These are phyloP conservation scores for Triops cancriformis DNA, from an alignment of 1,140 invertebrate genomes.

Conservation along the genomic window DNA sequence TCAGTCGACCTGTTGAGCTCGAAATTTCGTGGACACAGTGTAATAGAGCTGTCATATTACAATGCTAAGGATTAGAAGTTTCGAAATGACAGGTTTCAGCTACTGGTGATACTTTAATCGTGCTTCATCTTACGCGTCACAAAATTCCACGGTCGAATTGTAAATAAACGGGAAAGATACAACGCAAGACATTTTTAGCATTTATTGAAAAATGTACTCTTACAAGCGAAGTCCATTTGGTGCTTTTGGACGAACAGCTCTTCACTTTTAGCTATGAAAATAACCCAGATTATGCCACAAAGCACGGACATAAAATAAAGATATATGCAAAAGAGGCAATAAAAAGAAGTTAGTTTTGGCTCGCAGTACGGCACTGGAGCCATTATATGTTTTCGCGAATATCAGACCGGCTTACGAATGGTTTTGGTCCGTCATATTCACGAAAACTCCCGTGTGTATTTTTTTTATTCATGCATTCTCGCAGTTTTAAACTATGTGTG, in stretches of 20 bases:
- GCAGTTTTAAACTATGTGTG: no score
- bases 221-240: not conserved
- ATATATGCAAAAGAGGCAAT: not conserved
- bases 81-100: not conserved
- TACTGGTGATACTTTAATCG: not conserved
- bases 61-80: not conserved
- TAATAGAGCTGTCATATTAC: not conserved
- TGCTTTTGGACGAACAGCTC: not conserved
- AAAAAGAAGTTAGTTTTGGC: not conserved
- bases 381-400: no score
- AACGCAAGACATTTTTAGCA: not conserved
- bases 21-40: not conserved
- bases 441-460: no score
- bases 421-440: no score
- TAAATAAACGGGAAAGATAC: not conserved
- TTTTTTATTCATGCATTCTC: no score
- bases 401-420: no score
- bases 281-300: not conserved
- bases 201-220: not conserved
- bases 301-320: not conserved
- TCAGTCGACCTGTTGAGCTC: not conserved
- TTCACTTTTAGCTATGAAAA: not conserved
- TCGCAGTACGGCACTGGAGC: no score
- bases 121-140: not conserved
- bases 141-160: not conserved